Percentiles rank a stretch among this genome's conserved stretches.
Conservation (phyloP, 2,888 invertebrate genomes). For the Dysmachus trigonus region DNA sequence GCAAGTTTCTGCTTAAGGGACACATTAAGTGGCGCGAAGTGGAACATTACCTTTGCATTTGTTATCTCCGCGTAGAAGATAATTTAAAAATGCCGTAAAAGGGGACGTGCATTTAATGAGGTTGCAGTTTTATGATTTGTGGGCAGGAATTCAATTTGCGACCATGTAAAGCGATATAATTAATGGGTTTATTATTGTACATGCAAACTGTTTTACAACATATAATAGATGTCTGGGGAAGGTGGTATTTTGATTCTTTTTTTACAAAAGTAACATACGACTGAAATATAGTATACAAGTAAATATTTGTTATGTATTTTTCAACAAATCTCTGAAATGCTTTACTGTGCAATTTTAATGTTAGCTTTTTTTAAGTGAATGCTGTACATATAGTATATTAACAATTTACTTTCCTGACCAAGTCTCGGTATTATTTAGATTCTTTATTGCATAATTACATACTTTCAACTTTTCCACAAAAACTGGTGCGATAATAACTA, state of each 20-base stretch:
- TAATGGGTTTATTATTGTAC: not conserved
- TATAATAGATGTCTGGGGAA: not conserved
- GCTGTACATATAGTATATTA: not conserved
- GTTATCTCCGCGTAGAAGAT: not conserved
- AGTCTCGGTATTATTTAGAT: too few species aligned
- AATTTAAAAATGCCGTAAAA: not conserved
- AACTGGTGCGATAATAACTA: not conserved
- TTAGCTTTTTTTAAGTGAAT: too few species aligned
- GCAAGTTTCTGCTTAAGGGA: not conserved
- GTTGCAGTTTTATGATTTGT: not conserved
- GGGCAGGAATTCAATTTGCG: not conserved
- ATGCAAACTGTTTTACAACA: not conserved
- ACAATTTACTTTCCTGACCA: too few species aligned
- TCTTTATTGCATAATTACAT: too few species aligned
- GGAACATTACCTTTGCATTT: not conserved
- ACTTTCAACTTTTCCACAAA: not conserved
- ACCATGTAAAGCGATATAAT: not conserved
- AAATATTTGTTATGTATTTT: not conserved
- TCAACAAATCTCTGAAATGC: not conserved
- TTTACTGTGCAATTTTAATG: too few species aligned
- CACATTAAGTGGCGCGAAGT: not conserved
- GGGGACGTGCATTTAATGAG: not conserved
- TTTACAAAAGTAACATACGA: not conserved
- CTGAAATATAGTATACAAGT: not conserved
- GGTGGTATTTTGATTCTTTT: not conserved